Evolutionary conservation across 2,797 vertebrate genomes (phyloP).

Genomic region (Scomberomorus guttatus): DNA sequence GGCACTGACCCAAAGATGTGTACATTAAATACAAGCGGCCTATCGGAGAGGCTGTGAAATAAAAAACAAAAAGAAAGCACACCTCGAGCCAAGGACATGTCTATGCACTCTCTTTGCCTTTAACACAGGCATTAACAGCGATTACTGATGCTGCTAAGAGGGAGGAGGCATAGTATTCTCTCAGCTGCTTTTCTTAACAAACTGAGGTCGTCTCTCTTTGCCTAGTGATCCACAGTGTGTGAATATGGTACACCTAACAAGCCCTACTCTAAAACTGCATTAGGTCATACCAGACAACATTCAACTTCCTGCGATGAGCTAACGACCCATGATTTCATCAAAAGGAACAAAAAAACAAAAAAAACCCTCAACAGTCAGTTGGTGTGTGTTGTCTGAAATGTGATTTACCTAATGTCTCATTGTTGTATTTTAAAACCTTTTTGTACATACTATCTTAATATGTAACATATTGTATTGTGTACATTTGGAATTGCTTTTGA

Average conservation of each 20-base stretch:
- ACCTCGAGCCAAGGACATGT: constrained; percentile 76
- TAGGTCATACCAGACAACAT: constrained; percentile 55
- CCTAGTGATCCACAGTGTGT: constrained; percentile 62
- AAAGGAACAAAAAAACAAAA: constrained; percentile 9
- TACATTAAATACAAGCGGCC: constrained; percentile 52
- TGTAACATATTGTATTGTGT: constrained; percentile 93
- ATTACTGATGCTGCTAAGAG: constrained; percentile 58
- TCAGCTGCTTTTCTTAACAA: constrained; percentile 64
- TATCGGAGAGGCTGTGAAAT: constrained; percentile 43
- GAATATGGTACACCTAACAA: constrained; percentile 76
- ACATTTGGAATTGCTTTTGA: constrained; percentile 82
- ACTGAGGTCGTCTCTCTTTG: constrained; percentile 54
- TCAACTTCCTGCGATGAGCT: constrained; percentile 47
- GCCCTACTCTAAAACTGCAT: constrained; percentile 46
- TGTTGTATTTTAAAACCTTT: constrained; percentile 79
- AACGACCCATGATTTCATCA: constrained; percentile 39
- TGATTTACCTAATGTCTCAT: constrained; percentile 68
- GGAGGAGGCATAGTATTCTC: constrained; percentile 53
- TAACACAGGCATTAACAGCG: constrained; percentile 62
- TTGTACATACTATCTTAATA: constrained; percentile 91
- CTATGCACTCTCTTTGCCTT: constrained; percentile 79
- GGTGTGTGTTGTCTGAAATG: constrained; percentile 64
- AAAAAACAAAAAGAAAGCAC: constrained; percentile 62
- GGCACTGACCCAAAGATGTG: constrained; percentile 78
- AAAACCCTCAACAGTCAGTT: constrained; percentile 27